Conservation (phyloP, 2,797 vertebrate genomes). For the Xyrichtys novacula region DNA sequence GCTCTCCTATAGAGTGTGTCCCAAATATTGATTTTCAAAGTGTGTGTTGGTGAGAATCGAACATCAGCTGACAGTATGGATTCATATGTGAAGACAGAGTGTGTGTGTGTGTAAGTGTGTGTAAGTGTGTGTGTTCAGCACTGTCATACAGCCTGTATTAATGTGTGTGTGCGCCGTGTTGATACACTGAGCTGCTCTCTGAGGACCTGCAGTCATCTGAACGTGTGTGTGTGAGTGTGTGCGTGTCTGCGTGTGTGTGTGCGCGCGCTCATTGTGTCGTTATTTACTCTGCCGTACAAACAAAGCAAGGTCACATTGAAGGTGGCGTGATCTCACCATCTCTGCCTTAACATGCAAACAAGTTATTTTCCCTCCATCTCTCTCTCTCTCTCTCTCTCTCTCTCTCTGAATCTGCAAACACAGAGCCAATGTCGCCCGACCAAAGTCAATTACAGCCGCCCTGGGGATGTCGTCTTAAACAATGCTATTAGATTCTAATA, state of each 20-base stretch:
- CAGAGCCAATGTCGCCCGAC: conserved; percentile 59
- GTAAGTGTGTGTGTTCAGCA: conserved; percentile 2
- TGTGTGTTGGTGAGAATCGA: background rate
- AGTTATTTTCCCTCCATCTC: conserved; percentile 40
- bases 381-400: background rate
- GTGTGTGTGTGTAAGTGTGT: background rate
- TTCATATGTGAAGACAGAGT: conserved; percentile 6
- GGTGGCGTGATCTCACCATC: conserved; percentile 75
- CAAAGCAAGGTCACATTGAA: conserved; percentile 82
- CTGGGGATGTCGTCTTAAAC: conserved; percentile 82
- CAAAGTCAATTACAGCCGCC: conserved; percentile 79
- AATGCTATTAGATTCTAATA: conserved; percentile 84
- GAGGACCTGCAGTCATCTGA: conserved; percentile 60
- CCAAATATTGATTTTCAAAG: background rate
- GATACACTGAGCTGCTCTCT: conserved; percentile 55
- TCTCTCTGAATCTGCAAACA: conserved; percentile 54
- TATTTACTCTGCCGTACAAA: conserved; percentile 76
- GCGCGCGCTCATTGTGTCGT: conserved; percentile 46
- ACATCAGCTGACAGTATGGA: conserved; percentile 2
- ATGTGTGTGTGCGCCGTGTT: too few species aligned
- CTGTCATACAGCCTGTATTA: conserved; percentile 54
- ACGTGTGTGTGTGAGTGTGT: conserved; percentile 39
- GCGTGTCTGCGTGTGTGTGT: conserved; percentile 33
- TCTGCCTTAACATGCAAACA: conserved; percentile 75
- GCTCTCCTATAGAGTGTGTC: too few species aligned